Base-by-base conservation (phyloP, 2,797 vertebrate species). In the Sardinella longiceps region DNA sequence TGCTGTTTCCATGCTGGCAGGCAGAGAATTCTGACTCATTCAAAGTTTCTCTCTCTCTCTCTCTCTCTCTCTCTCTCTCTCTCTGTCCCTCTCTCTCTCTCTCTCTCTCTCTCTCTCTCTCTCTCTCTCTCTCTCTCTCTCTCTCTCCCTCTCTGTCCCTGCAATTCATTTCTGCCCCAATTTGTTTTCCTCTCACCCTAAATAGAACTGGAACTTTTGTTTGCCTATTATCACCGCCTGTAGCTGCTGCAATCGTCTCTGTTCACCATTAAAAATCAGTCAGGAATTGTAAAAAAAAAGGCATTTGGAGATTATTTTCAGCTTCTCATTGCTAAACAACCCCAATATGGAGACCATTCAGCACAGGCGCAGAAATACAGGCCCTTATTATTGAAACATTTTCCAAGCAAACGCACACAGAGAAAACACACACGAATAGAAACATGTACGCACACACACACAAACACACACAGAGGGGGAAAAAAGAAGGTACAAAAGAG, bases 1-100 rank as follows among this genome's bases (percentile, higher is more conserved):
- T 39, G 33, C 37, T 77, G 33, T 77, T 77, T 77, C 70, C 70
- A 77, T 43, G 70, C 70, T 77, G 70, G 70, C 70, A 77, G 37
- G 33, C 70, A 77, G 18, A 77, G 7, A 37, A 37, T 33, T 70
- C 63, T 70, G 28, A 70, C 63, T 70, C 56, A 60, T 60, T 53
- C 33, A 48, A 48, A 48, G 46, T 48, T 11, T 7, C 1, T 63
- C 25, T 10, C 28, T 63, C 5, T 63, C 60, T 63, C n/a, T 20
- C n/a, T 20, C 11, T n/a, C 58, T 63, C n/a, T 30, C 28, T 60
- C 58, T 14, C 51, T 53, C 20, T 66, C 60, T 66, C 23, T 30
- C 60, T 66, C 7, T 66, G 3, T 20, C 66, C 39, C 5, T 70
- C 12, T 74, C 30, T 74, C 66, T 74, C 30, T 37, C 28, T 7